A percentile compares a stretch with the other conserved stretches of the same genome.
Evolutionary conservation across 1,140 invertebrate species (phyloP).

Genomic region (Apocrypta bakeri): DNA sequence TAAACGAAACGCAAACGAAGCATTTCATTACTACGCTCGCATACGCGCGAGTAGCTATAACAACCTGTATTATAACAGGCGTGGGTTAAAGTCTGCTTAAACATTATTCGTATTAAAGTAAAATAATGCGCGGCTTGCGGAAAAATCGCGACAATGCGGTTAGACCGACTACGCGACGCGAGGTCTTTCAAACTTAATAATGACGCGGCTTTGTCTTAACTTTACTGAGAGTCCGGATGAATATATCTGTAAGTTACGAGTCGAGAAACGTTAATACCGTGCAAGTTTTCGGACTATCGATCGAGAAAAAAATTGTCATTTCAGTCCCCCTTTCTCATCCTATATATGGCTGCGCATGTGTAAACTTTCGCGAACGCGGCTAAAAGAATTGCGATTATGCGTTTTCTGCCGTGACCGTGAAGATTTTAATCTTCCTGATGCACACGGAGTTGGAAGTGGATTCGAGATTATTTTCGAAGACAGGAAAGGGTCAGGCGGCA

Average conservation of each 20-base stretch:
- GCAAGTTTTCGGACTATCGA: not conserved
- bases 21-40: not conserved
- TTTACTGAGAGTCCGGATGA: not conserved
- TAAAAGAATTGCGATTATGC: not conserved
- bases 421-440: constrained; percentile 34
- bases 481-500: no score
- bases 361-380: not conserved
- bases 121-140: not conserved
- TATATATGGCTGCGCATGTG: not conserved
- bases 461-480: not conserved
- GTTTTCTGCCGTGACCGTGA: not conserved
- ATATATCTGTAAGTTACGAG: not conserved
- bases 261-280: not conserved
- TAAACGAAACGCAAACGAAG: not conserved
- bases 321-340: not conserved
- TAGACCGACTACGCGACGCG: not conserved
- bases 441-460: not conserved
- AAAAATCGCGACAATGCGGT: not conserved
- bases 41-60: not conserved
- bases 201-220: not conserved
- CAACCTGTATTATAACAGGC: no score
- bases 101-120: not conserved
- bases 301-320: not conserved
- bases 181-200: not conserved
- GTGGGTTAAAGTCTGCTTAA: no score